These are phyloP conservation scores for Pseudoatta argentina DNA, from an alignment of 1,140 invertebrate species.

Conservation along the genomic window DNA sequence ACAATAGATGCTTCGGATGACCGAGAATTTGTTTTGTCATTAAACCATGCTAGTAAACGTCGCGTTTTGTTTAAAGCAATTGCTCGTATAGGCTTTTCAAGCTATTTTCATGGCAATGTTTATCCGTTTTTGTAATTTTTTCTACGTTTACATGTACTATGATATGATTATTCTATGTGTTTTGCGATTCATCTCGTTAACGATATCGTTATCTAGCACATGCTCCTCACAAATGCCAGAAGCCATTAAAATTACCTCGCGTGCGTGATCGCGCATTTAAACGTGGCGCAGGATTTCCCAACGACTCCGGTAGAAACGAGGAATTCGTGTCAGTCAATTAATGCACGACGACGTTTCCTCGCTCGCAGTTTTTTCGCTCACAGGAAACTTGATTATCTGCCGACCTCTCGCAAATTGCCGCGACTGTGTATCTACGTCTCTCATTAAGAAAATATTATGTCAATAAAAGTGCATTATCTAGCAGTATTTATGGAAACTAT, in stretches of 20 bases:
- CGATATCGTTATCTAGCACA: slow-evolving; percentile 30
- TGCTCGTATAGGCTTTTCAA: neutral
- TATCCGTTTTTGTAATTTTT: neutral
- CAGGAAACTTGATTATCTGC: slow-evolving; percentile 17
- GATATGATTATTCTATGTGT: neutral
- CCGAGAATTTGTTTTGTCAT: slow-evolving; percentile 25
- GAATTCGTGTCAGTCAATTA: slow-evolving; percentile 43
- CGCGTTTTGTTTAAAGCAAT: neutral
- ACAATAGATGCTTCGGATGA: neutral
- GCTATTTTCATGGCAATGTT: neutral
- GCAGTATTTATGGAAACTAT: slow-evolving; percentile 1
- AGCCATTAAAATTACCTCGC: neutral
- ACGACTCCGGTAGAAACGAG: neutral
- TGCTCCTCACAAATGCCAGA: slow-evolving; percentile 11
- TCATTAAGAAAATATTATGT: slow-evolving; percentile 34
- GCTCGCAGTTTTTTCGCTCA: neutral
- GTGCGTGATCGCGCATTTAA: slow-evolving; percentile 34
- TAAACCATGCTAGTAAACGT: neutral
- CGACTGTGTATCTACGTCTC: slow-evolving; percentile 4
- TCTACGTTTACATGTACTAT: neutral
- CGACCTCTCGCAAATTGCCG: slow-evolving; percentile 21
- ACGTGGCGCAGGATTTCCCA: neutral
- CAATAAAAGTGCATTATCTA: slow-evolving; percentile 31
- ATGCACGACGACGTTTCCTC: slow-evolving; percentile 41
- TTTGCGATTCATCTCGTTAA: neutral